Conservation (phyloP, 2,888 invertebrate species). For the Parascotia fuliginaria region DNA sequence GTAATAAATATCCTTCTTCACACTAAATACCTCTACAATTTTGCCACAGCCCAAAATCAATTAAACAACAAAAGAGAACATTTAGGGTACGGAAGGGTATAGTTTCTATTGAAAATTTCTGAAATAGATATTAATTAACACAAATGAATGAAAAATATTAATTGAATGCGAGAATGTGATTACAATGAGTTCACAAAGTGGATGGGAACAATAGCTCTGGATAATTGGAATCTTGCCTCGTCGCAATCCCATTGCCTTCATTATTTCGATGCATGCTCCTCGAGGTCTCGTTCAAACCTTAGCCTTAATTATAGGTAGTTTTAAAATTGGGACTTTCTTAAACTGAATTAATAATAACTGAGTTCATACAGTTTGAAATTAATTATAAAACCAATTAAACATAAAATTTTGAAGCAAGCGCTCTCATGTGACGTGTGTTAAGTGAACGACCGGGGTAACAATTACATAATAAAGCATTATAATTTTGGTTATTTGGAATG, state of each 20-base stretch:
- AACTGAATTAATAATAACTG: slow-evolving; percentile 8
- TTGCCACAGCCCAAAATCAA: slow-evolving; percentile 36
- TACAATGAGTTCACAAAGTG: slow-evolving; percentile 39
- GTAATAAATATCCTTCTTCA: slow-evolving; percentile 19
- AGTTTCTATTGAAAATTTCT: slow-evolving; percentile 38
- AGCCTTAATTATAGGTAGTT: slow-evolving; percentile 9
- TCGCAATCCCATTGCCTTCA: slow-evolving; percentile 37
- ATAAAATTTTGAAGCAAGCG: neutral
- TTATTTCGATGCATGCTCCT: slow-evolving; percentile 38
- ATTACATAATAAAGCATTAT: neutral
- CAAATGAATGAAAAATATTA: slow-evolving; percentile 50
- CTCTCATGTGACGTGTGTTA: neutral
- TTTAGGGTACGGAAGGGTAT: slow-evolving; percentile 39
- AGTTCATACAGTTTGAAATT: neutral
- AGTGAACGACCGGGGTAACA: neutral
- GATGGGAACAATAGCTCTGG: slow-evolving; percentile 46
- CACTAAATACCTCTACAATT: slow-evolving; percentile 33
- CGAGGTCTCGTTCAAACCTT: slow-evolving; percentile 10
- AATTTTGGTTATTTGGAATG: too few species aligned
- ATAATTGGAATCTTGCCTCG: slow-evolving; percentile 52
- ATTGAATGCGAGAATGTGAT: slow-evolving; percentile 41
- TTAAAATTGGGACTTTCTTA: slow-evolving; percentile 7
- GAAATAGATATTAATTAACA: slow-evolving; percentile 49
- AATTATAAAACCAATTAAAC: slow-evolving; percentile 4
- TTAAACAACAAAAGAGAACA: slow-evolving; percentile 43